phyloP scores from a whole-genome alignment of 2,888 invertebrate genomes.

The Macropis europaea region DNA sequence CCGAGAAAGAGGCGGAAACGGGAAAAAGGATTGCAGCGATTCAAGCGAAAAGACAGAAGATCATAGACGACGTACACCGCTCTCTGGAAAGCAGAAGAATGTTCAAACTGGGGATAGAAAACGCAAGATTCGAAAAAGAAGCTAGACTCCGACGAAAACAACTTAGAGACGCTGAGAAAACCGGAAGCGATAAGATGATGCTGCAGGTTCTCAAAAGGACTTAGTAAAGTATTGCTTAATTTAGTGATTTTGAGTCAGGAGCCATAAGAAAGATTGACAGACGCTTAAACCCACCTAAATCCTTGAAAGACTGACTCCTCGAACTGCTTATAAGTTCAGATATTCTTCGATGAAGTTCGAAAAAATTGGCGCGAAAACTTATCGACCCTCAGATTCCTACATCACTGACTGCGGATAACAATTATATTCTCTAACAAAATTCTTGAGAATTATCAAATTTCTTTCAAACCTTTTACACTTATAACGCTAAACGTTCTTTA shows the following conservation, averaged over 20 bases:
- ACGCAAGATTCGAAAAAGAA: slow-evolving; percentile 38
- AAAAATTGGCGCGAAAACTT: no score
- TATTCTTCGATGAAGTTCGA: no score
- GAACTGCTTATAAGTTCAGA: no score
- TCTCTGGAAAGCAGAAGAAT: slow-evolving; percentile 30
- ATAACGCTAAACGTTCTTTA: background rate
- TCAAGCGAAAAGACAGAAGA: slow-evolving; percentile 33
- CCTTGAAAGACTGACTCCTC: no score
- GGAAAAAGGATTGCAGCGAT: slow-evolving; percentile 18
- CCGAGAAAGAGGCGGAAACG: slow-evolving; percentile 15
- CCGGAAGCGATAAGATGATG: slow-evolving; percentile 48
- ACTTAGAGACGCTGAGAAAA: slow-evolving; percentile 34
- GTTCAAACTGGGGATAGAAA: slow-evolving; percentile 32
- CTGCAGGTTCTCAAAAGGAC: slow-evolving; percentile 39
- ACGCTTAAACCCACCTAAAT: no score
- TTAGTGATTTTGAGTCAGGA: no score
- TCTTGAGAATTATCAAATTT: no score
- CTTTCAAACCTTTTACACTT: no score
- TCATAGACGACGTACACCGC: slow-evolving; percentile 32
- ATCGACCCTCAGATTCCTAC: no score
- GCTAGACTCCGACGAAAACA: slow-evolving; percentile 30
- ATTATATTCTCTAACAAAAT: no score
- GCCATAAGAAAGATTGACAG: background rate
- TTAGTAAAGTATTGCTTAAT: background rate
- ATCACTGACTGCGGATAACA: no score